Evolutionary conservation across 2,797 vertebrate genomes (phyloP), one percentile per base, ranked within the genome.

Genomic region (Aplochiton taeniatus): DNA sequence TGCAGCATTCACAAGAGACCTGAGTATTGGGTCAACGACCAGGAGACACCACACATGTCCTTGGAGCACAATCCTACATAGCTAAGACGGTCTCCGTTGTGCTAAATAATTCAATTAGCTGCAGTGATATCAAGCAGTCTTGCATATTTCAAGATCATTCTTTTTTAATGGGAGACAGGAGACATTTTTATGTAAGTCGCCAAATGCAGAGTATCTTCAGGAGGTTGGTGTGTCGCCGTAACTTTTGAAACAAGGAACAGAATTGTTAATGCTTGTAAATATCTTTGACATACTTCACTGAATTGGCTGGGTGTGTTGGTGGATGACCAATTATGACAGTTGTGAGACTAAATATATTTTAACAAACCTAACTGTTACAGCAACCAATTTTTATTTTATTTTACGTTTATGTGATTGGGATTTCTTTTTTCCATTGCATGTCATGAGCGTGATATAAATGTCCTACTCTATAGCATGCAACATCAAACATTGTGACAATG

Each of bases 71-170:
- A 83, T 85, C 79, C 83, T 81, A 80, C 78, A 85, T 78, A 80
- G 81, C 82, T 65, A 55, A 48, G 56, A 54, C 71, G 62, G 84
- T 78, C 86, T 85, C 85, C 50, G 76, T 78, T 55, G 83, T 83
- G 63, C 73, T 90, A 80, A 90, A 90, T 90, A 83, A 91, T 90
- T 91, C 41, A 91, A 79, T 83, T 66, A 77, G 80, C 85, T 80
- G 85, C 86, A 84, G 86, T 73, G 85, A 90, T 90, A 88, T 84
- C 84, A 83, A 82, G 82, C 69, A 61, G 69, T 72, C 69, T 63
- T 89, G 86, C 82, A 88, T 89, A 88, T 91, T 88, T 89, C 69
- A 88, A 73, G 55, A 86, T 83, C 85, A 85, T 89, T 84, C 76
- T 82, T 85, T 89, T 88, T 89, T 82, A 75, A 86, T 86, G 76